These are phyloP conservation scores for Biston betularia DNA, from an alignment of 2,888 invertebrate genomes.

Conservation along the genomic window DNA sequence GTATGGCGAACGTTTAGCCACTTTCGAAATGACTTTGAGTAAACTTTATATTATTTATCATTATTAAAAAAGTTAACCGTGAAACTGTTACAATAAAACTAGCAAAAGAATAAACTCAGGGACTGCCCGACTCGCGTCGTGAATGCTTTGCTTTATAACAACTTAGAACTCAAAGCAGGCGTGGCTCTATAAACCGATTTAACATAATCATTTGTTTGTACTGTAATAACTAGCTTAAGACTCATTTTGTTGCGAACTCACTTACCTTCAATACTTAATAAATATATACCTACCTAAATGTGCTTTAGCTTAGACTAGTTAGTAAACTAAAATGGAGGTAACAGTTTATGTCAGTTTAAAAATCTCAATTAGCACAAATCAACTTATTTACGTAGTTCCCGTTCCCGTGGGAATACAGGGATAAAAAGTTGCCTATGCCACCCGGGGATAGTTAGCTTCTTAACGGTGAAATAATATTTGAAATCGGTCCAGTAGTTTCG, in stretches of 20 bases:
- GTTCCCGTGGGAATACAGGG: too few relatives aligned
- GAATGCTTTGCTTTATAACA: neutral
- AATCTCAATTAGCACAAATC: neutral
- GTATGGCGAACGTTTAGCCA: too few relatives aligned
- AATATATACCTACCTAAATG: constrained; percentile 6
- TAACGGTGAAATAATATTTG: too few relatives aligned
- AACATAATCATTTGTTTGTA: constrained; percentile 4
- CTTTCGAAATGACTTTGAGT: too few relatives aligned
- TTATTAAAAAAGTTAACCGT: too few relatives aligned
- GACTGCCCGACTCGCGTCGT: neutral
- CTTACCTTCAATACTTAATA: constrained; percentile 15
- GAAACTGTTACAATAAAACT: too few relatives aligned
- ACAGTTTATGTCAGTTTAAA: neutral
- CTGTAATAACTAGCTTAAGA: neutral
- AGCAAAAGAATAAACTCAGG: too few relatives aligned
- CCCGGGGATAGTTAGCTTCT: too few relatives aligned
- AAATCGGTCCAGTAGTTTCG: too few relatives aligned
- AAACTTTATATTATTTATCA: too few relatives aligned
- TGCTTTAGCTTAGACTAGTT: neutral
- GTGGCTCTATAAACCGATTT: constrained; percentile 6
- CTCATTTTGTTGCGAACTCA: constrained; percentile 11
- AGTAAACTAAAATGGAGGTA: neutral
- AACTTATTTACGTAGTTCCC: too few relatives aligned
- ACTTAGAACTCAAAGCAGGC: neutral
- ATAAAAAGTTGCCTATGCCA: too few relatives aligned